Base-by-base conservation (phyloP, 2,888 invertebrate species). In the Operophtera brumata region DNA sequence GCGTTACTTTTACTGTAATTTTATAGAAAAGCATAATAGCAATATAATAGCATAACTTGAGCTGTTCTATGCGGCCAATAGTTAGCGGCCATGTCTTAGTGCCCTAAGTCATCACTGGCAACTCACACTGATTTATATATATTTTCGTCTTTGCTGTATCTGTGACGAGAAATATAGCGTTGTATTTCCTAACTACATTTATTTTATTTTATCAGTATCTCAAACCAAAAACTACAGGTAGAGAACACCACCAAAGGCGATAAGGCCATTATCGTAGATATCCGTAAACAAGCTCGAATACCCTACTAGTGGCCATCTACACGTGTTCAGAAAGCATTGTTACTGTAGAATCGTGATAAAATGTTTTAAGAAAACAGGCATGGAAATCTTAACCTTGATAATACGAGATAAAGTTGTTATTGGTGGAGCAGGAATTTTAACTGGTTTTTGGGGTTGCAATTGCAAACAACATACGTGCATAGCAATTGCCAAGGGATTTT, bases 281-380 rank as follows among this genome's bases (percentile, higher is more conserved):
- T 67, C 75, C 72, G 68, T 78, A 84, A 84, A 85, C 81, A 83
- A 79, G 72, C 71, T 71, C 71, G 64, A 77, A 80, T 80, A 69
- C 76, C 67, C 65, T 72, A 80, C 81, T 84, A 83, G 82, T 86
- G 86, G 86, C 83, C 78, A 80, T 81, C 83, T 77, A 89, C 89
- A 89, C 86, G 86, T 88, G 87, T 86, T 81, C 80, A 67, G 62
- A 73, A 65, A 73, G 73, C 69, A 67, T 73, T 71, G 62, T 67
- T 56, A 62, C 28, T 37, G 25, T 28, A 42, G 20, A 37, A 34
- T 47, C 6, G 12, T 6, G 28, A 46, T 57, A 46, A 53, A 58
- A 57, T 45, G 48, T 28, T 50, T 35, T 13, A 13, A n/a, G 1
- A 13, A 8, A 9, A 12, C 3, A 5, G 5, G 4, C 1, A 5